Conservation (phyloP, 2,113 vertebrate species). For the Caranx melampygus region DNA sequence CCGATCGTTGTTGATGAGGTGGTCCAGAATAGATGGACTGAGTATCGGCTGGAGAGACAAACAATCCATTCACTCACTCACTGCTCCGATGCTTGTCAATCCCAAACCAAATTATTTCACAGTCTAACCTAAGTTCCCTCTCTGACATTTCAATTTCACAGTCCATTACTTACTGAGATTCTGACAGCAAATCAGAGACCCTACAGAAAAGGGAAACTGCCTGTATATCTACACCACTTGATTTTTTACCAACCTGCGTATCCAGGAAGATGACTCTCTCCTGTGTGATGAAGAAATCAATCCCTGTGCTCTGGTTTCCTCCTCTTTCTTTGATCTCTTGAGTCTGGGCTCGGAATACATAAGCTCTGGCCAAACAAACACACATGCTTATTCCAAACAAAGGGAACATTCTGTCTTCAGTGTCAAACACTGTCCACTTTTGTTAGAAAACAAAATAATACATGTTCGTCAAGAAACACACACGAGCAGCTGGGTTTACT, state of each 20-base stretch:
- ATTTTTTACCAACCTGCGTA: conserved; percentile 89
- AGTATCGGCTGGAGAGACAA: conserved; percentile 86
- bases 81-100: neutral
- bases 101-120: neutral
- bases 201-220: neutral
- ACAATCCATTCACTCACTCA: neutral
- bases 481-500: neutral
- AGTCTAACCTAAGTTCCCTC: too few relatives aligned
- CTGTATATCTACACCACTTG: neutral
- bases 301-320: conserved; percentile 93
- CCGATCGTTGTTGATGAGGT: conserved; percentile 94
- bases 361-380: conserved; percentile 80
- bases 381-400: neutral
- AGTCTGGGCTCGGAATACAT: conserved; percentile 91
- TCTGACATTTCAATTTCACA: neutral
- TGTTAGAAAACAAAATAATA: neutral
- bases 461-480: neutral
- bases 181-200: neutral
- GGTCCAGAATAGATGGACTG: conserved; percentile 92
- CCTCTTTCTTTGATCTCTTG: conserved; percentile 94
- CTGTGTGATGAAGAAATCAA: conserved; percentile 95
- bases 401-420: neutral
- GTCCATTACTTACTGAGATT: neutral
- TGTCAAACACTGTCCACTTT: neutral
- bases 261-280: conserved; percentile 95